Evolutionary conservation across 1,140 invertebrate genomes (phyloP), one percentile per base, ranked within the genome.

Genomic region (Nasonia longicornis): DNA sequence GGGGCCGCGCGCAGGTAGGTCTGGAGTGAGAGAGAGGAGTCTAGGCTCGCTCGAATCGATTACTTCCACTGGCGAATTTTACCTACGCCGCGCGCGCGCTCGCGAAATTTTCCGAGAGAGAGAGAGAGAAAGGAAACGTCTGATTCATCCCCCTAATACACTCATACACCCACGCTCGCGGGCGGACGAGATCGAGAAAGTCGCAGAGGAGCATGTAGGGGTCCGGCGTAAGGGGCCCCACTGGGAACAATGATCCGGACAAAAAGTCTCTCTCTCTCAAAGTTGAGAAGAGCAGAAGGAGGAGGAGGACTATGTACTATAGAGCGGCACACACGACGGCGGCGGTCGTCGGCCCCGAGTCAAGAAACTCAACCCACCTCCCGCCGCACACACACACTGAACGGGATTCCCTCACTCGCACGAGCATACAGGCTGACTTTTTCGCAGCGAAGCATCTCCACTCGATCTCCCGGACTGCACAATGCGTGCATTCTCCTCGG

Each of bases 1-100:
- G 52, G 14, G 52, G 52, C 52, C 52, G 52, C 52, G 52, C 52
- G 52, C 52, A 58, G 52, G 52, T 58, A n/a, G 14, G 16, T 7
- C 3, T 16, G 16, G 52, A 58, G 52, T 3, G 48, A 52, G 52
- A 58, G 52, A 58, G 52, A 58, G 52, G 52, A 58, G 52, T n/a
- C 52, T 58, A 58, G 52, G 52, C 52, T 58, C 52, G 52, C 52
- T 58, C 52, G 52, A 58, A 58, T 58, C 52, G 52, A 58, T 58
- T 58, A 58, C 52, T 58, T 58, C 16, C 52, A 58, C 52, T 58
- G 52, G 52, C 52, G 52, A 58, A 58, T 58, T 58, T 58, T 58
- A 58, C 52, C 52, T 58, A 58, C 52, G 52, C 52, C 2, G 14
- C 12, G 12, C 45, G 12, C 12, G 52, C 52, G 20, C 20, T 58